Conservation (phyloP, 2,888 invertebrate genomes). For the Magallana nippona region DNA sequence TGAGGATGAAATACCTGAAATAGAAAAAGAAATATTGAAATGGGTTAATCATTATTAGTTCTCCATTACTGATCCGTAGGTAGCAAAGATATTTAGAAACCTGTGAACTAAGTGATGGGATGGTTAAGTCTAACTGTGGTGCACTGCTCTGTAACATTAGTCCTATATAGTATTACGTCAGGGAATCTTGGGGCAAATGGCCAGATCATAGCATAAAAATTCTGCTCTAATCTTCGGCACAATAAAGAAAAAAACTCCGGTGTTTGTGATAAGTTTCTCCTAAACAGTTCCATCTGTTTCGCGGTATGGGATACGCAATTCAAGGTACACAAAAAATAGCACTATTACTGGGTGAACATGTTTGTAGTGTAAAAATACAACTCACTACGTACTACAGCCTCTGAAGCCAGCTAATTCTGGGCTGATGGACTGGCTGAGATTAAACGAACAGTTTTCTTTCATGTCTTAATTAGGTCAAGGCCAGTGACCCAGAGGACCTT, state of each 20-base stretch:
- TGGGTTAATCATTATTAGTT: not conserved
- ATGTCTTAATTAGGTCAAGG: slow-evolving; percentile 8
- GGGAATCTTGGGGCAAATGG: not conserved
- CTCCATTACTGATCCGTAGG: not conserved
- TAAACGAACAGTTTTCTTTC: not conserved
- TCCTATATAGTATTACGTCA: not conserved
- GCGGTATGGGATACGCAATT: not conserved
- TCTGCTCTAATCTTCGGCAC: slow-evolving; percentile 7
- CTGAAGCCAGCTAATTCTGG: not conserved
- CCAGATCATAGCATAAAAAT: slow-evolving; percentile 9
- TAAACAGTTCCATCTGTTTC: slow-evolving; percentile 23
- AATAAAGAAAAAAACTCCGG: slow-evolving; percentile 8
- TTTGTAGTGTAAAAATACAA: slow-evolving; percentile 28
- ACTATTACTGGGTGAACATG: not conserved
- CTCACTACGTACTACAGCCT: not conserved
- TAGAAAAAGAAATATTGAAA: not conserved
- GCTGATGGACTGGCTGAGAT: not conserved
- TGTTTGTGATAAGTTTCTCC: slow-evolving; percentile 17
- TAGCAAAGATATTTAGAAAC: no score
- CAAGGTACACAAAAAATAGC: slow-evolving; percentile 8
- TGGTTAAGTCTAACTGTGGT: not conserved
- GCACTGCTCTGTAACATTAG: not conserved
- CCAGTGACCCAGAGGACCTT: not conserved
- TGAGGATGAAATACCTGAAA: not conserved
- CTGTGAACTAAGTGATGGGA: not conserved